A percentile compares a stretch with the other conserved stretches of the same genome.
Evolutionary conservation across 2,888 invertebrate genomes (phyloP).

Genomic region (Quadroppia sp.): DNA sequence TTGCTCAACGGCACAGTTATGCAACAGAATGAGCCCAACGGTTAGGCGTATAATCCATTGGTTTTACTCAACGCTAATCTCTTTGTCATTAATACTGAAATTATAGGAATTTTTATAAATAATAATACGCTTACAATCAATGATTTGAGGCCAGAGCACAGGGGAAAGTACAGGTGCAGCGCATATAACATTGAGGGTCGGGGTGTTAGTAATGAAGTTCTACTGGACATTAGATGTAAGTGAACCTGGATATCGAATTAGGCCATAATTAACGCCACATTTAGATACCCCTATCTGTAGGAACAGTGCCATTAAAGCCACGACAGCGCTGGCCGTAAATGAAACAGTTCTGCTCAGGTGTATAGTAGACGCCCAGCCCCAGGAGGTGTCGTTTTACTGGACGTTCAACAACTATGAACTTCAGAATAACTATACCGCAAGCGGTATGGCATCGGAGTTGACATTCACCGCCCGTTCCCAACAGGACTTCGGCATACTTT

Average conservation of each 20-base stretch:
- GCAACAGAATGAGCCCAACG: slow-evolving; percentile 5
- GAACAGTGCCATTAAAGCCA: not conserved
- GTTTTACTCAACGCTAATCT: not conserved
- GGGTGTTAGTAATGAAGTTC: slow-evolving; percentile 32
- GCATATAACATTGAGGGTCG: slow-evolving; percentile 40
- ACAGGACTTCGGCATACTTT: slow-evolving; percentile 20
- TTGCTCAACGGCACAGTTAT: slow-evolving; percentile 15
- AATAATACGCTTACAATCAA: slow-evolving; percentile 25
- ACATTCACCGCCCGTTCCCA: not conserved
- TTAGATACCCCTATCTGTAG: slow-evolving; percentile 9
- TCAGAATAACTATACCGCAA: not conserved
- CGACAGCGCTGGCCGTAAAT: slow-evolving; percentile 36
- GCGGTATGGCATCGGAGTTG: slow-evolving; percentile 17
- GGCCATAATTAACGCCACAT: too few species aligned
- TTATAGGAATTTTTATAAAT: slow-evolving; percentile 9
- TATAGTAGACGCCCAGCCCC: slow-evolving; percentile 33
- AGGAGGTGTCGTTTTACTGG: slow-evolving; percentile 30
- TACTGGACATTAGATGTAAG: slow-evolving; percentile 40
- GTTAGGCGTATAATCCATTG: not conserved
- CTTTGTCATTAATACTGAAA: not conserved
- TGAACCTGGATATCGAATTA: not conserved
- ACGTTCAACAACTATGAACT: slow-evolving; percentile 32
- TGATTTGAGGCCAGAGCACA: slow-evolving; percentile 6
- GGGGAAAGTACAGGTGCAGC: slow-evolving; percentile 41
- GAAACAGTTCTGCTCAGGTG: slow-evolving; percentile 21